Evolutionary conservation across 2,888 invertebrate species (phyloP), one percentile per base, ranked within the genome.

Genomic region (Hybos culiciformis): DNA sequence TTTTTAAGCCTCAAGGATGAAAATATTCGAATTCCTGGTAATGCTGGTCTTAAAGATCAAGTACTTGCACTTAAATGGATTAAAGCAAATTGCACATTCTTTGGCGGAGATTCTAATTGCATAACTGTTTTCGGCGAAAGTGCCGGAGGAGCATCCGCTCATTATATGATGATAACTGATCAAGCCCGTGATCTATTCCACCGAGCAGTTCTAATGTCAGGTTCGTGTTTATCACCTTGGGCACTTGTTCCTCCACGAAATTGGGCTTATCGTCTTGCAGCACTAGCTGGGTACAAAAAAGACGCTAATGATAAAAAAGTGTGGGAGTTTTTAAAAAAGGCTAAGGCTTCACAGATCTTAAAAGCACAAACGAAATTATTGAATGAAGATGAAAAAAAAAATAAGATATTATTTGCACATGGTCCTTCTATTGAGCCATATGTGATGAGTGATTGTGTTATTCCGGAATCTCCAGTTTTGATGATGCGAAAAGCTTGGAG

Each of bases 21-120:
- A 4, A 53, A 58, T 5, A 44, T 70, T 2, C 59, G 64, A 41
- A 63, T 72, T 23, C 70, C 72, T 6, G 72, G 72, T 7, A 73
- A 73, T 54, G 71, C 71, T 0, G 71, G 68, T 1, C 56, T 72
- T 3, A 72, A 72, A 57, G 72, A 73, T 55, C 68, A 70, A 56
- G 59, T 70, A 2, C 51, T 71, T 55, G 70, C 66, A 1, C 53
- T 73, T 12, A 62, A 63, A 48, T 73, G 72, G 72, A 63, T 72
- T 0, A 61, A 68, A 39, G 58, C 62, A 37, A 72, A 73, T 49
- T 69, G 71, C 19, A 46, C 54, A 5, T 54, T 58, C 11, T 73
- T 73, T 51, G 68, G 69, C 43, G 73, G 73, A 5, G 68, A 73
- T 57, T 61, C 68, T 2, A 56, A 65, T n/a, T 72, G 73, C 51